Evolutionary conservation across 2,113 vertebrate species (phyloP), one percentile per base, ranked within the genome.

Genomic region (Caloenas nicobarica): DNA sequence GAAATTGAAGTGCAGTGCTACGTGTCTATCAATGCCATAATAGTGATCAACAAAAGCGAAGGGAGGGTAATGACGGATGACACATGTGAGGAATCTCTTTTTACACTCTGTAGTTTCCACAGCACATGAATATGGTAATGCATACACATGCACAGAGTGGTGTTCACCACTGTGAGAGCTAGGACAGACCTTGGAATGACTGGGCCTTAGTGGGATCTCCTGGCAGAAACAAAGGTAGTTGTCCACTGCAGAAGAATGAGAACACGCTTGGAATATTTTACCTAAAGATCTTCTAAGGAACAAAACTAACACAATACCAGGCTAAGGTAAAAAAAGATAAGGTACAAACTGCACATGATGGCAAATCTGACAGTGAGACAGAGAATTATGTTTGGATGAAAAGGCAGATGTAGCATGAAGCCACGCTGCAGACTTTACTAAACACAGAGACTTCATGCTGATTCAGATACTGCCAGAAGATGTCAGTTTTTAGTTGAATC

Each of bases 401-500:
- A 76, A 87, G 33, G 22, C 48, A 64, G 44, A 53, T 74, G 29
- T 71, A 84, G 81, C 81, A 89, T 84, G 78, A 81, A 65, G 84
- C 46, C 70, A 61, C 95, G 81, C 84, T 74, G 56, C 78, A 87
- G 84, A 87, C 19, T 85, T 68, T 38, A 51, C 31, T 50, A 91
- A 84, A 85, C 13, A 10, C 51, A 60, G 34, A 73, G 84, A n/a
- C 53, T 74, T 95, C 81, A 56, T 85, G 87, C 85, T 91, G 87
- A 48, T 87, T 88, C 85, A 76, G n/a, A 60, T 64, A 38, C 82
- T 94, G 69, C 73, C 84, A 87, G 87, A 91, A 91, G 56, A 91
- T 93, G 78, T 79, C 92, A 93, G 61, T 87, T 96, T 93, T 79
- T 4, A 71, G 66, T 89, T 93, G 42, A 85, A 91, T 79, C 73